Conservation (phyloP, 2,888 invertebrate species). For the Dicranocentrus wangi region DNA sequence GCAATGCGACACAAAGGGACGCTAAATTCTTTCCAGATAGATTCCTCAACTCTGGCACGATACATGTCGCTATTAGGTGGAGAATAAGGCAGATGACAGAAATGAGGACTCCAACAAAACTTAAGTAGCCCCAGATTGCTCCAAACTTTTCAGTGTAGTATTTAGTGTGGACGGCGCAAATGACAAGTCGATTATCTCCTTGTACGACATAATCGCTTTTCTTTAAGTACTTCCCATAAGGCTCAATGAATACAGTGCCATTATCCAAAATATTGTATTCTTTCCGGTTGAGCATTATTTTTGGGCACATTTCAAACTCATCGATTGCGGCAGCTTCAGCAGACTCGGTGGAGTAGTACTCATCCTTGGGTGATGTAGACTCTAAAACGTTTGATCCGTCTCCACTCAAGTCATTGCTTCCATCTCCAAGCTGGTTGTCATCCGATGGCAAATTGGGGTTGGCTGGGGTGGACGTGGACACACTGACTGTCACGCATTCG, state of each 20-base stretch:
- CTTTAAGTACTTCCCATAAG: slow-evolving; percentile 74
- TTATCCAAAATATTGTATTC: slow-evolving; percentile 74
- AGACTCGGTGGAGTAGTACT: slow-evolving; percentile 55
- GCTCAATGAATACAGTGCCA: slow-evolving; percentile 74
- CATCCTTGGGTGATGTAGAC: slow-evolving; percentile 62
- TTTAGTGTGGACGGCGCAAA: slow-evolving; percentile 74
- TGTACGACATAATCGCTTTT: slow-evolving; percentile 74
- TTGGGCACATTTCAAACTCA: slow-evolving; percentile 74
- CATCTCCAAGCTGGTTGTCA: slow-evolving; percentile 66
- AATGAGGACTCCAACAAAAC: slow-evolving; percentile 76
- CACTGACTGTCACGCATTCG: slow-evolving; percentile 72
- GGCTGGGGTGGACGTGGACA: slow-evolving; percentile 62
- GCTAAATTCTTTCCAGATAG: slow-evolving; percentile 77
- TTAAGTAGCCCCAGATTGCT: slow-evolving; percentile 75
- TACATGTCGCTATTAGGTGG: slow-evolving; percentile 76
- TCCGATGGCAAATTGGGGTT: slow-evolving; percentile 64
- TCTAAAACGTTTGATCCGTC: slow-evolving; percentile 67
- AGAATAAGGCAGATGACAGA: slow-evolving; percentile 76
- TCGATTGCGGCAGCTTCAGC: slow-evolving; percentile 50
- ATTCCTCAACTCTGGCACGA: slow-evolving; percentile 77
- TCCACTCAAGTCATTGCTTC: slow-evolving; percentile 63
- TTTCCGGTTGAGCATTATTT: slow-evolving; percentile 74
- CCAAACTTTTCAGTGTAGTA: slow-evolving; percentile 74
- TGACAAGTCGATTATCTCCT: slow-evolving; percentile 74
- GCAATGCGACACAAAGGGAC: slow-evolving; percentile 76